phyloP scores from a whole-genome alignment of 2,113 vertebrate genomes.

The Coturnix japonica region DNA sequence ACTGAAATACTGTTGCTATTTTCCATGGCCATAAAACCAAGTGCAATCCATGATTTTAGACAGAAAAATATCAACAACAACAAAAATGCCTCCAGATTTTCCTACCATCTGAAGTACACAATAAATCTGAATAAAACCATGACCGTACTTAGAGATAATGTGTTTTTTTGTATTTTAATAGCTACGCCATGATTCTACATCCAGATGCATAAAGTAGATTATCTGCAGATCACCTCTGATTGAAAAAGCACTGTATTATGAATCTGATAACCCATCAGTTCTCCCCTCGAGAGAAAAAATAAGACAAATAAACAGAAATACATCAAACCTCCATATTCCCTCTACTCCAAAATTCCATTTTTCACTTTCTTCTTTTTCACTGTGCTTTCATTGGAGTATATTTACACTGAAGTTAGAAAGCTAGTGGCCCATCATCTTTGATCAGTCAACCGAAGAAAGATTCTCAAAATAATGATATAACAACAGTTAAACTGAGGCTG shows the following conservation, averaged over 20 bases:
- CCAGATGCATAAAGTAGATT: neutral
- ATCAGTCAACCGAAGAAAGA: neutral
- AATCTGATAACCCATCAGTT: neutral
- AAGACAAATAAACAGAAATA: neutral
- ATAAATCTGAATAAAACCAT: neutral
- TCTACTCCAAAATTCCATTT: neutral
- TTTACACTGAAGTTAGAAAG: neutral
- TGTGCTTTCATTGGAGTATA: neutral
- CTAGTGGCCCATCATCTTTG: neutral
- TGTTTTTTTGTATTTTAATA: neutral
- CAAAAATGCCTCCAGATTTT: neutral
- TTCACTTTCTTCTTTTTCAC: neutral
- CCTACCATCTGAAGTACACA: neutral
- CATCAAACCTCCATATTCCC: neutral
- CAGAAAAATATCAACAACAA: neutral
- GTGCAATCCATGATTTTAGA: neutral
- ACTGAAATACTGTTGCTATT: neutral
- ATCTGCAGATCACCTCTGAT: neutral
- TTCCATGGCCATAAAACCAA: neutral
- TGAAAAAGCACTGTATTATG: neutral
- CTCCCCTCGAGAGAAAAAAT: neutral
- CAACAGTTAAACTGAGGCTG: neutral
- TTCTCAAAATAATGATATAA: neutral
- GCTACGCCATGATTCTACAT: neutral
- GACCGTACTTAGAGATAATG: neutral